Evolutionary conservation across 2,888 invertebrate genomes (phyloP).

Genomic region (Conus canariensis): DNA sequence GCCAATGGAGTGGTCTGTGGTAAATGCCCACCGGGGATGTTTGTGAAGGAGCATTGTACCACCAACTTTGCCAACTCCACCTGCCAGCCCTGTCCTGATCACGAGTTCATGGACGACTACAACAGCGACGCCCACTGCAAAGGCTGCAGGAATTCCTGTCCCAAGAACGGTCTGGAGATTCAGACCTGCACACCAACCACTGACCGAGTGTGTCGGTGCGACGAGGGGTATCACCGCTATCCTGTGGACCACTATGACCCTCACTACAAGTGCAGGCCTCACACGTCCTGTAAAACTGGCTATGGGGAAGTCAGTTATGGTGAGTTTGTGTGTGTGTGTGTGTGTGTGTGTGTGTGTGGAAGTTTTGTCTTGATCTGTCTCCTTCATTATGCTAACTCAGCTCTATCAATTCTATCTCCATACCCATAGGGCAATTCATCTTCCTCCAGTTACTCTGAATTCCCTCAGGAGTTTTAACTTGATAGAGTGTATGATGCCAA

Average conservation of each 20-base stretch:
- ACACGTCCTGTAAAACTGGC: neutral
- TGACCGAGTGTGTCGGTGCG: neutral
- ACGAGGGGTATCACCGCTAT: neutral
- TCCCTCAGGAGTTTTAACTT: too few species aligned
- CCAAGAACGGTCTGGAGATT: neutral
- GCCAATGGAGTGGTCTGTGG: neutral
- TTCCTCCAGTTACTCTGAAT: too few species aligned
- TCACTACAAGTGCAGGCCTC: neutral
- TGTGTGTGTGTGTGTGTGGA: neutral
- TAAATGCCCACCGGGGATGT: neutral
- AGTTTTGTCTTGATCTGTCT: neutral
- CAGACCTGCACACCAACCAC: neutral
- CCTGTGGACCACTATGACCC: neutral
- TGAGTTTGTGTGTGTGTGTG: neutral
- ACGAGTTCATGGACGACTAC: neutral
- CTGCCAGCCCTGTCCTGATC: neutral
- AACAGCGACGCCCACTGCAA: neutral
- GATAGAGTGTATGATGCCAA: too few species aligned
- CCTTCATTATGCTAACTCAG: too few species aligned
- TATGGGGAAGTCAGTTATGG: neutral
- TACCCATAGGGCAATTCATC: too few species aligned
- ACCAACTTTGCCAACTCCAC: neutral
- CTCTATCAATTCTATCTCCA: too few species aligned
- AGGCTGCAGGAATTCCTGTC: neutral
- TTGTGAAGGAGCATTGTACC: neutral